These are phyloP conservation scores for Arvicola amphibius DNA, from an alignment of 2,797 vertebrate species.

Conservation along the genomic window DNA sequence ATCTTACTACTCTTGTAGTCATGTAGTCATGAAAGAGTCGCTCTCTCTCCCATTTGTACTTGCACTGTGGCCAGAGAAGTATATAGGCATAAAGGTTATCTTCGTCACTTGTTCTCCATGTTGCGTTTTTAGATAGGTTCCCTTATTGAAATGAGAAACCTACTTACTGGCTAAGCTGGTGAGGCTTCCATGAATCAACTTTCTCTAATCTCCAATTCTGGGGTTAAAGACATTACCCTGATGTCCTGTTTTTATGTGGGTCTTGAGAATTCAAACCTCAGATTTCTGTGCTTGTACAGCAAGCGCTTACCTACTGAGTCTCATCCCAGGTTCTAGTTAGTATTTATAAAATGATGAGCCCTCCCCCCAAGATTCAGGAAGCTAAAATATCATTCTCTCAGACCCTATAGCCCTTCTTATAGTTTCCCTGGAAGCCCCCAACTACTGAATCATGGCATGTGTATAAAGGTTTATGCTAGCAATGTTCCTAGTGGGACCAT, in stretches of 20 bases:
- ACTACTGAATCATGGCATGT: neutral
- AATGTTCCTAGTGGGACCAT: neutral
- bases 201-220: neutral
- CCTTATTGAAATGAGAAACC: neutral
- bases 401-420: neutral
- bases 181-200: neutral
- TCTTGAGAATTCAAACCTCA: neutral
- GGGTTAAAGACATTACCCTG: neutral
- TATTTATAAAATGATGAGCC: slow-evolving; percentile 18
- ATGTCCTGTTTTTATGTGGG: neutral
- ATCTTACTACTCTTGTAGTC: neutral
- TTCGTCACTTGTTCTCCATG: neutral
- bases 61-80: neutral
- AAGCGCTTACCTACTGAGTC: neutral
- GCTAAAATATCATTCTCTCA: neutral
- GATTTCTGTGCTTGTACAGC: neutral
- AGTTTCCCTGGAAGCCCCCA: neutral
- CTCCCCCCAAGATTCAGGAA: neutral
- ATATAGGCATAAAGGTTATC: neutral
- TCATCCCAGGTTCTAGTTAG: neutral
- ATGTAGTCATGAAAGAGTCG: neutral
- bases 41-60: neutral
- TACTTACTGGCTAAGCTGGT: neutral
- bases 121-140: neutral
- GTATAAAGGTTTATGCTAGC: neutral